phyloP scores from a whole-genome alignment of 2,888 invertebrate species.

The Dryobota labecula region DNA sequence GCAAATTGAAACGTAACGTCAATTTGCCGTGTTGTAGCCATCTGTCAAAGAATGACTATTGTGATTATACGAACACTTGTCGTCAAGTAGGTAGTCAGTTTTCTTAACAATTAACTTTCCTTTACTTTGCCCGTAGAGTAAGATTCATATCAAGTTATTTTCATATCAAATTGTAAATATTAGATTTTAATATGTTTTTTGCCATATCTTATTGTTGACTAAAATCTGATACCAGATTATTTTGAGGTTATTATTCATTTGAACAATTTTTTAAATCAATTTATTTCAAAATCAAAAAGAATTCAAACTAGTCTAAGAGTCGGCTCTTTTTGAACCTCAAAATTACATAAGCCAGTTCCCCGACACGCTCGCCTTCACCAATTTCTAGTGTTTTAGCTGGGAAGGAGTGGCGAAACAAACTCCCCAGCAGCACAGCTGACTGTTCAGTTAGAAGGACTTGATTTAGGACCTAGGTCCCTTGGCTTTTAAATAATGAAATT shows the following conservation, averaged over 20 bases:
- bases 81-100: not conserved
- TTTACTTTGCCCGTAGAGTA: slow-evolving; percentile 22
- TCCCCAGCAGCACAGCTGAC: too few relatives aligned
- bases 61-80: not conserved
- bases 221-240: not conserved
- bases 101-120: not conserved
- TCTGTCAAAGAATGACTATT: not conserved
- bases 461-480: not conserved
- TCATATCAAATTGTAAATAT: slow-evolving; percentile 51
- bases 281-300: too few relatives aligned
- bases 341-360: too few relatives aligned
- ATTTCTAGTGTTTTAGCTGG: too few relatives aligned
- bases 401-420: too few relatives aligned
- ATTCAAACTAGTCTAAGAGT: too few relatives aligned
- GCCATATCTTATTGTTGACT: slow-evolving; percentile 2
- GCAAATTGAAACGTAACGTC: not conserved
- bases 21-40: not conserved
- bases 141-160: slow-evolving; percentile 51
- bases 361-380: too few relatives aligned
- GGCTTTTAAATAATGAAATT: not conserved
- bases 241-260: not conserved
- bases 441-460: too few relatives aligned
- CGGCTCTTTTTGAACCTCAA: too few relatives aligned
- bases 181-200: not conserved
- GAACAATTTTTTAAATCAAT: too few relatives aligned